Base-by-base conservation (phyloP, 2,797 vertebrate species). In the Catostomus latipinnis region DNA sequence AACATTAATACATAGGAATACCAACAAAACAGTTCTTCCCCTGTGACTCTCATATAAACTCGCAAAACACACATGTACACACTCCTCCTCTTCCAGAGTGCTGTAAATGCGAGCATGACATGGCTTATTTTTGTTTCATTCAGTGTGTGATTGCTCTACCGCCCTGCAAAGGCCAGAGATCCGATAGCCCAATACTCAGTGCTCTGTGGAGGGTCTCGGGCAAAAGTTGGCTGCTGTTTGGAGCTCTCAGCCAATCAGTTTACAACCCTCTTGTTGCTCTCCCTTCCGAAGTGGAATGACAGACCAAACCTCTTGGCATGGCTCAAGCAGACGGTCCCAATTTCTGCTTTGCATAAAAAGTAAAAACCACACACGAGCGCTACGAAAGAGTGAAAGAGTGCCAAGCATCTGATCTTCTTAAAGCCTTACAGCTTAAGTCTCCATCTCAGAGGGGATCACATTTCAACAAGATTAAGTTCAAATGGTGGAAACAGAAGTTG, bases 401-500 rank as follows among this genome's bases (percentile, higher is more conserved):
- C 78, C 86, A 83, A 86, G 67, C 75, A 73, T 82, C 75, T 80
- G 75, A 85, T 82, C 79, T 74, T 53, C 60, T 78, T 62, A 74
- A 86, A 83, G 60, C 75, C 81, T 83, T 69, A 67, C 65, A 81
- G 83, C 76, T 80, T 74, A 86, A 82, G 76, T 74, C 58, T 62
- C 53, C 81, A 71, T 84, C 74, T 74, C 66, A 16, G 72, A 83
- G 81, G 78, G 84, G 84, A 84, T 88, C 87, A 58, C 68, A 75
- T 88, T 88, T 87, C 87, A 87, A 71, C 66, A 18, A 80, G 84
- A 85, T 82, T 74, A 63, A 76, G 76, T 88, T 86, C 80, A 83
- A 83, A 77, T 81, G 74, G 43, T 79, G 67, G 78, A 84, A 75
- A 83, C 70, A 74, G 69, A 73, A 66, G 67, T 72, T 61, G 71